Conservation (phyloP, 2,888 invertebrate genomes). For the Heliconius aoede region DNA sequence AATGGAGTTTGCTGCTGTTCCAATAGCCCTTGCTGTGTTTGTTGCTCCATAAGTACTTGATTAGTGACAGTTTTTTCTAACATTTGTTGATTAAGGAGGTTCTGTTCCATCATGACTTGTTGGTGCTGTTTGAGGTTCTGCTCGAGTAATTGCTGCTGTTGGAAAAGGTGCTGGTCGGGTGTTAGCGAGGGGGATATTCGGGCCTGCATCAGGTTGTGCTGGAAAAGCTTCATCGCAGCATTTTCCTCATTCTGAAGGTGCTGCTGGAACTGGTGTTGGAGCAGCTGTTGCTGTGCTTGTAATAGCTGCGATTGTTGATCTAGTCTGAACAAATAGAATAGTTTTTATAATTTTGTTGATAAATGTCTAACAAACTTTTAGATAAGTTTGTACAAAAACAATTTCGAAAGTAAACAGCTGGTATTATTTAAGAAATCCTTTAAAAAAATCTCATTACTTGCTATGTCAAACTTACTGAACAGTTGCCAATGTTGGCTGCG, state of each 20-base stretch:
- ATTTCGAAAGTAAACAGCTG: neutral
- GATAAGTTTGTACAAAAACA: neutral
- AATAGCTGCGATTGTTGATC: constrained; percentile 76
- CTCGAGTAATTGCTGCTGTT: constrained; percentile 64
- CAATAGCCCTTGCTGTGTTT: constrained; percentile 62
- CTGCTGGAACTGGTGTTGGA: constrained; percentile 84
- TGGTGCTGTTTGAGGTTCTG: constrained; percentile 64
- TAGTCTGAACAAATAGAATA: constrained; percentile 57
- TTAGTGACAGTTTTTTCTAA: constrained; percentile 71
- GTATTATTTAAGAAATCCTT: neutral
- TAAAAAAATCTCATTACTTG: neutral
- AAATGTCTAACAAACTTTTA: neutral
- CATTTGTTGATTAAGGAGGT: constrained; percentile 77
- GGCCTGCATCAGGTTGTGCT: constrained; percentile 83
- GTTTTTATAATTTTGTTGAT: neutral
- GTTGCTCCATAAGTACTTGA: constrained; percentile 69
- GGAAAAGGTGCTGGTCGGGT: constrained; percentile 64
- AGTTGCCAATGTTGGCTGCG: constrained; percentile 62
- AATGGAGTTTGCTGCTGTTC: constrained; percentile 67
- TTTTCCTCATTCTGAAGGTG: constrained; percentile 76
- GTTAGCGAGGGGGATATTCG: constrained; percentile 70
- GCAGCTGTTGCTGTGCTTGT: constrained; percentile 76
- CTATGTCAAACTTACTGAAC: constrained; percentile 71
- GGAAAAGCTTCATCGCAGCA: constrained; percentile 82
- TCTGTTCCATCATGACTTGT: constrained; percentile 78